phyloP scores from a whole-genome alignment of 1,140 invertebrate species.

The Drosophila funebris region DNA sequence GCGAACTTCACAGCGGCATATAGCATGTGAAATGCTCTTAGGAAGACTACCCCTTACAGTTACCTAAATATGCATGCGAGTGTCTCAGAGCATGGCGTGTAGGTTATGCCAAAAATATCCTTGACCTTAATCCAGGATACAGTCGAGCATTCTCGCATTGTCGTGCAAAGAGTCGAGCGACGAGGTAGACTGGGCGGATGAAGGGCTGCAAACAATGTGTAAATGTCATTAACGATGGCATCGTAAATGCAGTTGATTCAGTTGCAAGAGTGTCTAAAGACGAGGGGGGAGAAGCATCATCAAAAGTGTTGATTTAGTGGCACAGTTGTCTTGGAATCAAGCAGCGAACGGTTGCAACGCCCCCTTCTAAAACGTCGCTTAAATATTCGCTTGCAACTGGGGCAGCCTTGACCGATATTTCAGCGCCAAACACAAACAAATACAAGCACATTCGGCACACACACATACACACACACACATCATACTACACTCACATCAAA shows the following conservation, averaged over 20 bases:
- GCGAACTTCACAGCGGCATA: conserved; percentile 3
- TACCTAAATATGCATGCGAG: neutral
- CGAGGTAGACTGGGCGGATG: neutral
- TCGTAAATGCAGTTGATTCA: conserved; percentile 2
- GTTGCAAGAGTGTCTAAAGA: neutral
- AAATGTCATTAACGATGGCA: conserved; percentile 61
- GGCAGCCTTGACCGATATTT: conserved; percentile 74
- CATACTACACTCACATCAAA: conserved; percentile 5
- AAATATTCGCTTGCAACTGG: conserved; percentile 33
- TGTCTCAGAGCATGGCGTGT: conserved; percentile 11
- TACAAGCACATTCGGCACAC: conserved; percentile 33
- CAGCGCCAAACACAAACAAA: conserved; percentile 48
- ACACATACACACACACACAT: conserved; percentile 16
- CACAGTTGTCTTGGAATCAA: conserved; percentile 46
- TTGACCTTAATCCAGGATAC: conserved; percentile 58
- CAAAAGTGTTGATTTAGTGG: conserved; percentile 55
- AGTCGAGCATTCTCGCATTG: conserved; percentile 35
- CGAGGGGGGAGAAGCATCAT: conserved; percentile 3
- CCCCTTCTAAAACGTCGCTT: conserved; percentile 41
- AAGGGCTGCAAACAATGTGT: conserved; percentile 11
- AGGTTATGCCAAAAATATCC: conserved; percentile 45
- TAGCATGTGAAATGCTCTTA: conserved; percentile 20
- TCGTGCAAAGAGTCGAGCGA: conserved; percentile 12
- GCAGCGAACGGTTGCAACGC: conserved; percentile 4
- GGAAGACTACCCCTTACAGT: neutral